Conservation (phyloP, 2,797 vertebrate genomes). For the Loris lydekkerianus region DNA sequence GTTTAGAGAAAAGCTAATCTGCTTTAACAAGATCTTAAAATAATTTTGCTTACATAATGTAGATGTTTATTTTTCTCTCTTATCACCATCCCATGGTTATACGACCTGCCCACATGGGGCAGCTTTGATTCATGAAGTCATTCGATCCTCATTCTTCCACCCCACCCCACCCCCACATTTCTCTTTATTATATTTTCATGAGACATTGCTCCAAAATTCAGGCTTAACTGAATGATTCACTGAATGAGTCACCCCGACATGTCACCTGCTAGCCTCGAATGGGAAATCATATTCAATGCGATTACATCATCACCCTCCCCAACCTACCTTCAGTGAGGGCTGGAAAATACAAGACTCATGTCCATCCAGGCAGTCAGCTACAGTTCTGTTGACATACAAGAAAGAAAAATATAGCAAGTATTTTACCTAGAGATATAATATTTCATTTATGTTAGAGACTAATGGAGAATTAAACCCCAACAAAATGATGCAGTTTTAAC, state of each 20-base stretch:
- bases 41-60: not conserved
- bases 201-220: not conserved
- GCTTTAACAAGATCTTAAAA: not conserved
- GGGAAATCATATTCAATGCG: not conserved
- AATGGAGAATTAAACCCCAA: not conserved
- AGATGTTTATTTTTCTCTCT: not conserved
- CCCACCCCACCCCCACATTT: rapidly evolving
- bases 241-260: not conserved
- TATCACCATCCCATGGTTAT: not conserved
- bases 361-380: not conserved
- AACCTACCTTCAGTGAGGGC: not conserved
- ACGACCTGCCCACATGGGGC: not conserved
- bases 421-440: not conserved
- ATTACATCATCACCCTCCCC: not conserved
- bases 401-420: not conserved
- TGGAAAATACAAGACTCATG: not conserved
- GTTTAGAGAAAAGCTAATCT: not conserved
- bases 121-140: not conserved
- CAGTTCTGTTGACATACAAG: not conserved
- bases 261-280: not conserved
- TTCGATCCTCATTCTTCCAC: not conserved
- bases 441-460: not conserved
- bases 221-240: not conserved
- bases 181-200: not conserved
- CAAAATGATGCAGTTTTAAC: not conserved